These are phyloP conservation scores for Dermochelys coriacea DNA, from an alignment of 2,797 vertebrate genomes.

Conservation along the genomic window DNA sequence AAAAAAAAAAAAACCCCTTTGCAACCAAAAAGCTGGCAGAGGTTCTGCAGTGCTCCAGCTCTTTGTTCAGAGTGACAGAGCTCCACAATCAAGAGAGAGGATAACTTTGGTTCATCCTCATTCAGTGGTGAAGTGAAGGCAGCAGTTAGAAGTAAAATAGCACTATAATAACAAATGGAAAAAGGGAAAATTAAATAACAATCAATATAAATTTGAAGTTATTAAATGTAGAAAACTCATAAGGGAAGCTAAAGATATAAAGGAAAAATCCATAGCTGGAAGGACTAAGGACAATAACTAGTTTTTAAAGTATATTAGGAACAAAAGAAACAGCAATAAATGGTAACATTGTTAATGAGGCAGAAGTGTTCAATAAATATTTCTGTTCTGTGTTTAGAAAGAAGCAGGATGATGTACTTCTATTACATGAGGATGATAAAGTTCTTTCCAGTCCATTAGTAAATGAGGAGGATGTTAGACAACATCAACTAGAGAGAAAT, in stretches of 20 bases:
- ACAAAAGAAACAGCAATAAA: neutral
- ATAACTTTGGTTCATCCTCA: neutral
- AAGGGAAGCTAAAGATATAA: neutral
- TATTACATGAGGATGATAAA: neutral
- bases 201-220: neutral
- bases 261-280: neutral
- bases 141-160: neutral
- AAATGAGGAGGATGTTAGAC: neutral
- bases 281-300: neutral
- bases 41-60: neutral
- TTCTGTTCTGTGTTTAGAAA: neutral
- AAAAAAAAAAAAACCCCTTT: too few relatives aligned
- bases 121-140: neutral
- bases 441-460: neutral
- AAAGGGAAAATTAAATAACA: neutral
- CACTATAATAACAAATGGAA: neutral
- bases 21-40: neutral
- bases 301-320: neutral
- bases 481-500: neutral
- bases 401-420: neutral
- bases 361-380: neutral
- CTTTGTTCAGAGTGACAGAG: neutral
- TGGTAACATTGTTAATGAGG: neutral
- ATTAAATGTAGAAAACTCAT: neutral
- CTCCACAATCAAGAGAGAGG: neutral